Base-by-base conservation (phyloP, 2,113 vertebrate species). In the Sorex fumeus region DNA sequence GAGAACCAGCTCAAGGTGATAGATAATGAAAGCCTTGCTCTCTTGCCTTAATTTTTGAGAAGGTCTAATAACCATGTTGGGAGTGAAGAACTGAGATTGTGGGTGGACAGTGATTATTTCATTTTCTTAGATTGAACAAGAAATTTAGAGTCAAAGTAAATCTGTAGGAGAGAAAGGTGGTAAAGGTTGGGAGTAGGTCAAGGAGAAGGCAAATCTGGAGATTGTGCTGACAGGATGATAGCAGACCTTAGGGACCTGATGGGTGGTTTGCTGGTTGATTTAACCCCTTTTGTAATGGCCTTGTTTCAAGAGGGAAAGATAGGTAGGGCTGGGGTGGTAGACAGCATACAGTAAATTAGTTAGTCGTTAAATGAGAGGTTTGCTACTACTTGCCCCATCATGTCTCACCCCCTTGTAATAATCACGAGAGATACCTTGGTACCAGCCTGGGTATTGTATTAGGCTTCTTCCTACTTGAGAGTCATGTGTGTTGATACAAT, bases 381-480 rank as follows among this genome's bases (percentile, higher is more conserved):
- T 1, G 19, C n/a, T 13, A 18, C 45, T 15, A 12, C 3, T 50
- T 6, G 13, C 6, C 0, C n/a, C 19, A 0, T 1, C 1, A 15
- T 21, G 10, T 1, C 57, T 72, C 23, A 3, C 6, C 4, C 66
- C 9, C 27, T 18, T 36, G 6, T 2, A 6, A 4, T 9, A 23
- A 32, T 72, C 21, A 4, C 9, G 9, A 75, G 34, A 76, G 53
- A 84, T 25, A 45, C 32, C 23, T n/a, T 19, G 36, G 8, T 3
- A 6, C 18, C 43, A 40, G 34, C 64, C 40, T 2, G 82, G 40
- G 50, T 8, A 23, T 36, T 36, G 12, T 36, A 25, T 47, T 25
- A 2, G 0, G 3, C 7, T 34, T 16, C 19, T 25, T 69, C 45
- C n/a, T 1, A 25, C 4, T 8, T 1, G 7, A 13, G 36, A 77